Conservation (phyloP, 2,888 invertebrate species). For the Microctonus aethiopoides region DNA sequence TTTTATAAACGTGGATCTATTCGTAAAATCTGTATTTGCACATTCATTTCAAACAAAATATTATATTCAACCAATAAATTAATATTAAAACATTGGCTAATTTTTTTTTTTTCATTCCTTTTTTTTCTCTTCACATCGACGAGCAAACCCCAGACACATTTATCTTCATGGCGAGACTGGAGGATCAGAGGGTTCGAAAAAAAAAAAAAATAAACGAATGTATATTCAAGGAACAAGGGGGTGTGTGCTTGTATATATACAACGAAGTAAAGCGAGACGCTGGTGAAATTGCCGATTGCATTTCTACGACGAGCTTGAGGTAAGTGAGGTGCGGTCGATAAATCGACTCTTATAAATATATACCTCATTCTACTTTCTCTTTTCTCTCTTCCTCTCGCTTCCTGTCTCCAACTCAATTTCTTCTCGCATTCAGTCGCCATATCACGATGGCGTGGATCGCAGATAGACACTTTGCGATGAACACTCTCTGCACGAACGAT, state of each 20-base stretch:
- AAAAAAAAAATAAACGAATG: neutral
- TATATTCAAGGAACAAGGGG: neutral
- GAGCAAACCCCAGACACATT: slow-evolving; percentile 39
- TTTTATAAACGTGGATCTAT: neutral
- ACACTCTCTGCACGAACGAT: slow-evolving; percentile 14
- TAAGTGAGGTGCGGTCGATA: slow-evolving; percentile 26
- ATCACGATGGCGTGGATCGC: neutral
- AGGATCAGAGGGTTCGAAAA: neutral
- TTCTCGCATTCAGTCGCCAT: neutral
- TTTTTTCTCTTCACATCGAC: neutral
- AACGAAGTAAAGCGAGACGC: neutral
- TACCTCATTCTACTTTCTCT: neutral
- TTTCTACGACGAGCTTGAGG: slow-evolving; percentile 1
- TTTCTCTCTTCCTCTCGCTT: neutral
- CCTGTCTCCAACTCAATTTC: neutral
- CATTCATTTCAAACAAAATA: neutral
- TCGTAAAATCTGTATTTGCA: neutral
- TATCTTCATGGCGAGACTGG: slow-evolving; percentile 36
- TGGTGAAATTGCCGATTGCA: slow-evolving; percentile 20
- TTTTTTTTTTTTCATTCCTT: too few species aligned
- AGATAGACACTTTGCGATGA: neutral
- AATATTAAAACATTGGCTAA: neutral
- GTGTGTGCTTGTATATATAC: neutral
- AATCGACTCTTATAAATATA: slow-evolving; percentile 8
- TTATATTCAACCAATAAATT: neutral